Evolutionary conservation across 2,888 invertebrate genomes (phyloP).

Genomic region (Drepanosiphum platanoidis): DNA sequence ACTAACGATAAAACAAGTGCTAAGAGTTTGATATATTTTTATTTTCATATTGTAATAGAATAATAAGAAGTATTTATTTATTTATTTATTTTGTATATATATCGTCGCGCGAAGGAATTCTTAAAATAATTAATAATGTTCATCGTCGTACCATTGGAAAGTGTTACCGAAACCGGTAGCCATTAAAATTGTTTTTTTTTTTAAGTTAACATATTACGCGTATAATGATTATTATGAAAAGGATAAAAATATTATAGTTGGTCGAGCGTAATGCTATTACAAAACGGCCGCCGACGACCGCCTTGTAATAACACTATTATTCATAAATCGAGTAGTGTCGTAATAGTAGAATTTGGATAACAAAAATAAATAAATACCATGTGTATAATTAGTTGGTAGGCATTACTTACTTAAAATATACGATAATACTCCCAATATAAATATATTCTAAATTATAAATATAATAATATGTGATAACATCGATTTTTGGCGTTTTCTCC

Average conservation of each 20-base stretch:
- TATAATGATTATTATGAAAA: background rate
- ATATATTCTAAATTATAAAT: conserved; percentile 27
- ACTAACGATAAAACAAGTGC: background rate
- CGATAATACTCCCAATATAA: conserved; percentile 12
- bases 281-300: background rate
- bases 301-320: background rate
- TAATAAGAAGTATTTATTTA: too few species aligned
- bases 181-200: background rate
- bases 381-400: background rate
- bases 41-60: too few species aligned
- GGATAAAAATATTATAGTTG: background rate
- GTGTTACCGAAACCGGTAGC: background rate
- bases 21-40: background rate
- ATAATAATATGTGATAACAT: conserved; percentile 6
- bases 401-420: conserved; percentile 5
- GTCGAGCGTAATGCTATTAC: background rate
- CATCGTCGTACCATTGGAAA: background rate
- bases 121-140: background rate
- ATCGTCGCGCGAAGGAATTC: background rate
- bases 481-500: conserved; percentile 25
- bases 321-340: background rate
- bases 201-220: background rate
- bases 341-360: background rate
- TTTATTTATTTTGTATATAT: too few species aligned
- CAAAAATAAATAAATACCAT: conserved; percentile 12